Conservation (phyloP, 2,888 invertebrate genomes). For the Eurois occulta region DNA sequence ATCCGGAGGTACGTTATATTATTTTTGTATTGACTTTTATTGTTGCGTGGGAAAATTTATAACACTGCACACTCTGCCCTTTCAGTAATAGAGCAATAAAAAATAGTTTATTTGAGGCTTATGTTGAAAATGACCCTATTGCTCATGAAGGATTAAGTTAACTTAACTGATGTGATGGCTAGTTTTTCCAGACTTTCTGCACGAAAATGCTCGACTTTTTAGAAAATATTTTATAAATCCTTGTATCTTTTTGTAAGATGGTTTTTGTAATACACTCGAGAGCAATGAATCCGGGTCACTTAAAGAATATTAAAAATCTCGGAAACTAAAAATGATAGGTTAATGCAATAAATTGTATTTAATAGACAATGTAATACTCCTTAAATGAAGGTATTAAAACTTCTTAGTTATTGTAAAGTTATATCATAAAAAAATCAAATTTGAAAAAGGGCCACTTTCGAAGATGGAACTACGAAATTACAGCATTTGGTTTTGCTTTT, state of each 20-base stretch:
- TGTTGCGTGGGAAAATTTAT: slow-evolving; percentile 14
- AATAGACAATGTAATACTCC: no score
- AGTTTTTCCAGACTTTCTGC: background rate
- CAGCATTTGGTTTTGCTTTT: no score
- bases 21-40: background rate
- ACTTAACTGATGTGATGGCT: background rate
- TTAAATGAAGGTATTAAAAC: no score
- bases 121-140: slow-evolving; percentile 17
- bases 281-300: no score
- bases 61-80: background rate
- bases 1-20: slow-evolving; percentile 5
- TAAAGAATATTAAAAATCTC: no score
- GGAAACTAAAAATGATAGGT: no score
- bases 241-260: background rate
- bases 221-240: background rate
- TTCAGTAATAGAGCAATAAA: slow-evolving; percentile 22
- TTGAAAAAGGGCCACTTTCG: no score
- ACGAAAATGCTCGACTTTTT: background rate
- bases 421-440: no score
- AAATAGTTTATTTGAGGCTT: slow-evolving; percentile 17
- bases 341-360: no score
- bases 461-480: no score
- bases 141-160: slow-evolving; percentile 1
- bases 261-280: background rate
- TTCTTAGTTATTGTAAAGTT: no score